A percentile compares a stretch with the other conserved stretches of the same genome.
phyloP scores from a whole-genome alignment of 2,888 invertebrate genomes.

The Leptogaster cylindrica region DNA sequence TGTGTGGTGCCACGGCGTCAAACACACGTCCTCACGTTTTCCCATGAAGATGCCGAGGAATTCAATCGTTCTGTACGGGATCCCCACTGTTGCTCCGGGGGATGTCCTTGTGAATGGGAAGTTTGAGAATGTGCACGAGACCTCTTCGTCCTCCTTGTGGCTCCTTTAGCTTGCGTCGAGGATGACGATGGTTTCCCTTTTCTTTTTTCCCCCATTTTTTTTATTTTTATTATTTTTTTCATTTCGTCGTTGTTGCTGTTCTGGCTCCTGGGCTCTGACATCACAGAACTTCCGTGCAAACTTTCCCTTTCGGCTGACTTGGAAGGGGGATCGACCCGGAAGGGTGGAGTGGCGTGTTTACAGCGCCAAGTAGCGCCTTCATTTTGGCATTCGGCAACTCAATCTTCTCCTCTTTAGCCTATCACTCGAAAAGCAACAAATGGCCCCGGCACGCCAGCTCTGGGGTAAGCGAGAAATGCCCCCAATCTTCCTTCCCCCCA shows the following conservation, averaged over 20 bases:
- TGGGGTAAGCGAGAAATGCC: not conserved
- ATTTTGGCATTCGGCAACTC: slow-evolving; percentile 37
- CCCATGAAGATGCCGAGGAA: slow-evolving; percentile 39
- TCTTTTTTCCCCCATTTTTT: too few species aligned
- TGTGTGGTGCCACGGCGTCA: slow-evolving; percentile 1
- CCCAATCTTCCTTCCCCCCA: too few species aligned
- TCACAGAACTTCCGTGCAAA: slow-evolving; percentile 32
- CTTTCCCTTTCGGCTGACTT: slow-evolving; percentile 28
- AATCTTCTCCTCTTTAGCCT: slow-evolving; percentile 40
- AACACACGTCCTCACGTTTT: slow-evolving; percentile 35
- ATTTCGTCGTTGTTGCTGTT: not conserved
- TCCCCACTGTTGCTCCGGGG: slow-evolving; percentile 23
- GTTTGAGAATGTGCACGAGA: slow-evolving; percentile 34
- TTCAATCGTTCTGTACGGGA: slow-evolving; percentile 32
- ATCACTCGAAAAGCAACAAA: slow-evolving; percentile 34
- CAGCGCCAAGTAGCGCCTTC: slow-evolving; percentile 37
- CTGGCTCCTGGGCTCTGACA: not conserved
- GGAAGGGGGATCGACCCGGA: not conserved
- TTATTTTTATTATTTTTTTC: too few species aligned
- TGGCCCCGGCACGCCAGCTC: slow-evolving; percentile 24
- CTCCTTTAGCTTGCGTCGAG: not conserved
- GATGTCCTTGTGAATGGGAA: slow-evolving; percentile 36
- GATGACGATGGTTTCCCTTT: too few species aligned
- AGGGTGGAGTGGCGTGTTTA: slow-evolving; percentile 35
- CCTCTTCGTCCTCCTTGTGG: slow-evolving; percentile 26